Conservation (phyloP, 1,140 invertebrate genomes). For the Drosophila repletoides region DNA sequence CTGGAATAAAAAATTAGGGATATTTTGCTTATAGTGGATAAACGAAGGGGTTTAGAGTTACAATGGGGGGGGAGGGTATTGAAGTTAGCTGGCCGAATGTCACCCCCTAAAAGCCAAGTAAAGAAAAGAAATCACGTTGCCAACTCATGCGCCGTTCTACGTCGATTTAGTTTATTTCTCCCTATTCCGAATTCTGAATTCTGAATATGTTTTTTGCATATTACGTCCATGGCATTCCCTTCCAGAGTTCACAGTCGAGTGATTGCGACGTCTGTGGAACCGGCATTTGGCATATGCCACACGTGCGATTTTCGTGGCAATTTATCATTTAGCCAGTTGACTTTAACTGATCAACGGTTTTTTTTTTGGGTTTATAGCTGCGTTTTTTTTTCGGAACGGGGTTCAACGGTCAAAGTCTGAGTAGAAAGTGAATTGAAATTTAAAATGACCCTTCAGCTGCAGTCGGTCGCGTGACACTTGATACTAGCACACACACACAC, state of each 20-base stretch:
- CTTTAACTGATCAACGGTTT: background rate
- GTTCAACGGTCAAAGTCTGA: slow-evolving; percentile 30
- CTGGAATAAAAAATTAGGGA: too few relatives aligned
- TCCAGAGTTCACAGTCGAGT: slow-evolving; percentile 73
- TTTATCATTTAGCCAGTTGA: slow-evolving; percentile 43
- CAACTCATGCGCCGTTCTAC: slow-evolving; percentile 39
- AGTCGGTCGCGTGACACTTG: slow-evolving; percentile 65
- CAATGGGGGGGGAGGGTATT: too few relatives aligned
- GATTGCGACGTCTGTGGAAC: slow-evolving; percentile 50
- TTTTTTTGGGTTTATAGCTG: background rate
- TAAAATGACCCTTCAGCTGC: slow-evolving; percentile 47
- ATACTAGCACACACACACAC: slow-evolving; percentile 53
- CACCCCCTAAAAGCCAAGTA: slow-evolving; percentile 1
- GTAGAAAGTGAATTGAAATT: slow-evolving; percentile 63
- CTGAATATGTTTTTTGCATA: slow-evolving; percentile 22
- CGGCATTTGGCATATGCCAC: slow-evolving; percentile 58
- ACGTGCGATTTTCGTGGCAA: slow-evolving; percentile 77
- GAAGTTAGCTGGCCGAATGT: too few relatives aligned
- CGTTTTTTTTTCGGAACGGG: slow-evolving; percentile 13
- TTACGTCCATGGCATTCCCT: slow-evolving; percentile 59
- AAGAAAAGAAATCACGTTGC: slow-evolving; percentile 58
- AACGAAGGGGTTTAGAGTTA: too few relatives aligned
- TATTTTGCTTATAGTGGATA: too few relatives aligned
- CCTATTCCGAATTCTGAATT: slow-evolving; percentile 13
- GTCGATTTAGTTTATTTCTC: slow-evolving; percentile 21